Conservation (phyloP, 2,113 vertebrate genomes). For the Podarcis raffonei region DNA sequence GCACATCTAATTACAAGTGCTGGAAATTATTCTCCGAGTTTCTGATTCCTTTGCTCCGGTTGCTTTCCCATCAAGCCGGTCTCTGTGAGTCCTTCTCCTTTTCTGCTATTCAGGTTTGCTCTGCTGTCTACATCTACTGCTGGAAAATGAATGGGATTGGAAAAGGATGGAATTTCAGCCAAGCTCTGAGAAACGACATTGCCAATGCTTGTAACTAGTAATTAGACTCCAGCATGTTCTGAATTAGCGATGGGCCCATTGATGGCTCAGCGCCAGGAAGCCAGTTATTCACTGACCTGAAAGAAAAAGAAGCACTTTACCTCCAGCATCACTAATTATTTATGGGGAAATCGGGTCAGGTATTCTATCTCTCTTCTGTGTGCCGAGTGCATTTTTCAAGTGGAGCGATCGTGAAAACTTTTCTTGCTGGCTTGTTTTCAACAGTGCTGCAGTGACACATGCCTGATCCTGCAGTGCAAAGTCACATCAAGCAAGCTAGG, state of each 20-base stretch:
- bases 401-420: background rate
- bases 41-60: background rate
- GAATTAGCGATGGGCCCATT: constrained; percentile 19
- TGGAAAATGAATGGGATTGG: background rate
- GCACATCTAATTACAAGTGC: background rate
- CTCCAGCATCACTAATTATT: constrained; percentile 25
- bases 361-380: constrained; percentile 5
- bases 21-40: background rate
- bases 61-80: background rate
- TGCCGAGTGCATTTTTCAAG: constrained; percentile 1
- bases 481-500: background rate
- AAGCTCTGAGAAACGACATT: background rate
- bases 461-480: background rate
- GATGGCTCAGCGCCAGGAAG: constrained; percentile 17
- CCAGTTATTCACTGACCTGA: constrained; percentile 32
- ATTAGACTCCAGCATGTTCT: constrained; percentile 33
- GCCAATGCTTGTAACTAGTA: background rate
- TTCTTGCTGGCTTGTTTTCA: background rate
- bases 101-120: background rate
- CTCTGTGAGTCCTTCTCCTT: background rate
- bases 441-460: background rate
- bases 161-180: background rate
- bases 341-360: constrained; percentile 5
- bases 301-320: constrained; percentile 27
- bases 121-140: background rate